Percentiles rank a stretch among this genome's conserved stretches.
Evolutionary conservation across 2,888 invertebrate species (phyloP).

Genomic region (Brenthis daphne): DNA sequence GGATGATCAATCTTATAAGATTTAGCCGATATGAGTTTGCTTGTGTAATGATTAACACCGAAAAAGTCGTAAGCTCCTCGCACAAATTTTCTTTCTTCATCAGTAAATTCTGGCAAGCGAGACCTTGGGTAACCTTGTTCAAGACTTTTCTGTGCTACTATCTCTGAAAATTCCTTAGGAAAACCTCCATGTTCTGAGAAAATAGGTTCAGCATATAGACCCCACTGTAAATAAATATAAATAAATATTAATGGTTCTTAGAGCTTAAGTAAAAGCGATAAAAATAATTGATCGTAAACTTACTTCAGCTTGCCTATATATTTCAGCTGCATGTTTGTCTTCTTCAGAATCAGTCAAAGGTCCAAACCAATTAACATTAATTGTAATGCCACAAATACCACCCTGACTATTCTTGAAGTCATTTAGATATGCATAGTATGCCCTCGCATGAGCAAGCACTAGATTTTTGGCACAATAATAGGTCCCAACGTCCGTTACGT

Average conservation of each 20-base stretch:
- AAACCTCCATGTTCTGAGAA: slow-evolving; percentile 80
- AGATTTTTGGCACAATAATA: slow-evolving; percentile 73
- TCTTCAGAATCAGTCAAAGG: slow-evolving; percentile 63
- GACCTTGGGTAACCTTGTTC: slow-evolving; percentile 66
- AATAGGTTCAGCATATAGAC: slow-evolving; percentile 34
- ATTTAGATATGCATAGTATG: slow-evolving; percentile 58
- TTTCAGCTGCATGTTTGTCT: slow-evolving; percentile 59
- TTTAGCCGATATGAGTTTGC: slow-evolving; percentile 52
- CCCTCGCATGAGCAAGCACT: slow-evolving; percentile 76
- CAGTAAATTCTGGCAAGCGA: slow-evolving; percentile 67
- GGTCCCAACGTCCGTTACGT: slow-evolving; percentile 62
- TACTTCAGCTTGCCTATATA: slow-evolving; percentile 49
- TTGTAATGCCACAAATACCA: slow-evolving; percentile 67
- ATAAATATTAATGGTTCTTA: slow-evolving; percentile 50
- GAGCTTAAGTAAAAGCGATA: no score
- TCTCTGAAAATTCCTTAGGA: slow-evolving; percentile 81
- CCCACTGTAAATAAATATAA: slow-evolving; percentile 32
- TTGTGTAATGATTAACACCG: slow-evolving; percentile 85
- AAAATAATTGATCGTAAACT: slow-evolving; percentile 9
- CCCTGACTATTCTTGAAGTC: slow-evolving; percentile 53
- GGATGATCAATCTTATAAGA: slow-evolving; percentile 41
- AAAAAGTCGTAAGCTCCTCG: slow-evolving; percentile 57
- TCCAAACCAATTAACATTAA: slow-evolving; percentile 78
- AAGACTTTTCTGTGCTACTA: slow-evolving; percentile 77
- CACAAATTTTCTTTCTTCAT: slow-evolving; percentile 58